These are phyloP conservation scores for Labroides dimidiatus DNA, from an alignment of 2,797 vertebrate genomes.

Conservation along the genomic window DNA sequence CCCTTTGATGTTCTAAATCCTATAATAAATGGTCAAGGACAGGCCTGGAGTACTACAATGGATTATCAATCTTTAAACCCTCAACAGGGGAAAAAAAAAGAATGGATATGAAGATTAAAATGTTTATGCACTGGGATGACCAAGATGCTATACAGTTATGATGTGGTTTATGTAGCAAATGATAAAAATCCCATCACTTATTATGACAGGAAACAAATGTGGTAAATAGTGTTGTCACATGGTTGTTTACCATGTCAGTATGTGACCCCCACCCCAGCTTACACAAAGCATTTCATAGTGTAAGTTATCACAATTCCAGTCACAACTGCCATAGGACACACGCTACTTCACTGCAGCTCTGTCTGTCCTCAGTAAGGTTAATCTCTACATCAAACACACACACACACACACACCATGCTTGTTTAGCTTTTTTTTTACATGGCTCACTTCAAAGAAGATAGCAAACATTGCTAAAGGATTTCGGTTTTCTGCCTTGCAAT, in stretches of 20 bases:
- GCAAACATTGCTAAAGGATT: constrained; percentile 80
- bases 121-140: constrained; percentile 35
- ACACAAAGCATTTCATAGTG: constrained; percentile 37
- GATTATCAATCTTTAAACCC: constrained; percentile 68
- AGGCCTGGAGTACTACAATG: constrained; percentile 69
- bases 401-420: constrained; percentile 58
- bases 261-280: constrained; percentile 23
- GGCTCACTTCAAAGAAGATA: constrained; percentile 83
- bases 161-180: neutral
- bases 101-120: constrained; percentile 42
- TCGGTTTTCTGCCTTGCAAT: constrained; percentile 73
- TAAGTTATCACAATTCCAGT: constrained; percentile 52
- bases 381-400: constrained; percentile 78
- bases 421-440: constrained; percentile 75
- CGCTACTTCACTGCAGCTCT: constrained; percentile 41
- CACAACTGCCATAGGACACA: constrained; percentile 72
- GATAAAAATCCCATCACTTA: constrained; percentile 6
- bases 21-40: constrained; percentile 68
- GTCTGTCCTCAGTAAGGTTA: constrained; percentile 72
- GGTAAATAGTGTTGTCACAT: constrained; percentile 2
- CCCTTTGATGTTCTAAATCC: constrained; percentile 79
- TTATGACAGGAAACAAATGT: constrained; percentile 11
- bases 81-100: constrained; percentile 29
- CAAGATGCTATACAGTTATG: constrained; percentile 26
- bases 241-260: constrained; percentile 45